phyloP scores from a whole-genome alignment of 92 coral and sea anemone genomes.

The Umimayanthus kanabou region DNA sequence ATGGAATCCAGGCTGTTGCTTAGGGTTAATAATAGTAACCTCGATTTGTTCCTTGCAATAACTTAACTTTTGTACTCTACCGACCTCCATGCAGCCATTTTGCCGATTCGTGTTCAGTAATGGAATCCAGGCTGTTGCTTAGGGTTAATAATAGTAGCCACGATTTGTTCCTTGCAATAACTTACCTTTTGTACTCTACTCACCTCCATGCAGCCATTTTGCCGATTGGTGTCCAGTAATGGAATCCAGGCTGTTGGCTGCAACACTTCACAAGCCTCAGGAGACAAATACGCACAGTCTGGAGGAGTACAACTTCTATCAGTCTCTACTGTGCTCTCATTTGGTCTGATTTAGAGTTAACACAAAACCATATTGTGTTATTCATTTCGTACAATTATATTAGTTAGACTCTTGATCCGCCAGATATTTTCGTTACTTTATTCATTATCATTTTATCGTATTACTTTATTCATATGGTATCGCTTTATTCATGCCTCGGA shows the following conservation, averaged over 20 bases:
- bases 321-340: background rate
- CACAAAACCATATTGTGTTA: too few relatives aligned
- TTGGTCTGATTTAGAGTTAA: background rate
- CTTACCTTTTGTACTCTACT: background rate
- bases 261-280: slow-evolving; percentile 69
- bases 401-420: too few relatives aligned
- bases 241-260: slow-evolving; percentile 92
- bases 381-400: too few relatives aligned
- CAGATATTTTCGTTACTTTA: too few relatives aligned
- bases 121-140: background rate
- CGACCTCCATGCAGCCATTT: slow-evolving; percentile 76
- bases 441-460: too few relatives aligned
- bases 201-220: slow-evolving; percentile 90
- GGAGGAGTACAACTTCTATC: background rate
- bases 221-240: slow-evolving; percentile 63
- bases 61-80: background rate
- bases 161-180: background rate
- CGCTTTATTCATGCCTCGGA: too few relatives aligned
- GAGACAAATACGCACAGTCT: slow-evolving; percentile 56
- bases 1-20: background rate
- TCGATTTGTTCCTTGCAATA: background rate
- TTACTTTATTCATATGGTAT: too few relatives aligned
- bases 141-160: too few relatives aligned
- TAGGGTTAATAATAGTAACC: too few relatives aligned
- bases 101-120: too few relatives aligned